Conservation (phyloP, 1,140 invertebrate genomes). For the Drosophila grimshawi region DNA sequence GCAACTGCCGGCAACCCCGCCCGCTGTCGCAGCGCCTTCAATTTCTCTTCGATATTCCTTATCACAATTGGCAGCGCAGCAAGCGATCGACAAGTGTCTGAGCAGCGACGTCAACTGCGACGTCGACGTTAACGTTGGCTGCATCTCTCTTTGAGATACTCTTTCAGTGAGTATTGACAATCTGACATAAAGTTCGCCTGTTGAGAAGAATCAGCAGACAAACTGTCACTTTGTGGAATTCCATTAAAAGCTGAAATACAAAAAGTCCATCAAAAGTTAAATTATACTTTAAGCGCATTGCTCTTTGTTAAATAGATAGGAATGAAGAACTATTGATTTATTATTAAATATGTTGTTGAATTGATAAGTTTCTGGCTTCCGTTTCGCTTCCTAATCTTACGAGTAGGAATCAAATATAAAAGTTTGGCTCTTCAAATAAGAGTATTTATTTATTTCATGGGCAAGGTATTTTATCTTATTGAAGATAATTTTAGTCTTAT, state of each 20-base stretch:
- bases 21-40: not conserved
- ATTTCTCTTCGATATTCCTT: slow-evolving; percentile 31
- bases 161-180: not conserved
- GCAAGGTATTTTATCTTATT: too few relatives aligned
- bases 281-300: too few relatives aligned
- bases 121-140: slow-evolving; percentile 8
- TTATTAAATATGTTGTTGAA: not conserved
- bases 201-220: not conserved
- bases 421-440: too few relatives aligned
- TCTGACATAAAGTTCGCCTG: not conserved
- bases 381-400: not conserved
- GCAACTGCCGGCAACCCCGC: slow-evolving; percentile 2
- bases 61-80: slow-evolving; percentile 37
- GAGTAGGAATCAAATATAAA: not conserved
- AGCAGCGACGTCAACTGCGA: slow-evolving; percentile 21
- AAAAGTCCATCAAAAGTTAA: too few relatives aligned
- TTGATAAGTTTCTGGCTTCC: not conserved
- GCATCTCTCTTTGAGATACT: not conserved
- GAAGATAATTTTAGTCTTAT: too few relatives aligned
- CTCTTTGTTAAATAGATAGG: not conserved
- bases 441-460: too few relatives aligned
- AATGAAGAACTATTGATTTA: not conserved
- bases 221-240: too few relatives aligned
- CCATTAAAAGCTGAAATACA: too few relatives aligned
- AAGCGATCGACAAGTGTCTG: slow-evolving; percentile 35